Conservation (phyloP, 1,140 invertebrate genomes). For the Dendrolimus punctatus region DNA sequence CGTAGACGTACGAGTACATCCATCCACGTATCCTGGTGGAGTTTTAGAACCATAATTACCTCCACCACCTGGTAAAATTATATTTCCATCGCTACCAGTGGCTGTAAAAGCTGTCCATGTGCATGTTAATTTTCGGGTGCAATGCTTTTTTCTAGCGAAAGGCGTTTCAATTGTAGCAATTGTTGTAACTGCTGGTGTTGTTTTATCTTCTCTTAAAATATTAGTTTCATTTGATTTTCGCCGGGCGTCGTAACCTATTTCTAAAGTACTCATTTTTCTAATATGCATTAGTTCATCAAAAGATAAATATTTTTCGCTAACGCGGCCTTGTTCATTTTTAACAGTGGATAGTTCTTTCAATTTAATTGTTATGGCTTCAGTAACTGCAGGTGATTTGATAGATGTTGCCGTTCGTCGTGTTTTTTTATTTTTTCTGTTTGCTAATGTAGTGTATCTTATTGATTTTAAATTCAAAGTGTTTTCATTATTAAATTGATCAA, state of each 20-base stretch:
- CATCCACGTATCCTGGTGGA: slow-evolving; percentile 54
- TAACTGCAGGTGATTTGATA: slow-evolving; percentile 14
- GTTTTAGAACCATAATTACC: slow-evolving; percentile 32
- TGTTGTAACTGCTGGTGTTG: slow-evolving; percentile 9
- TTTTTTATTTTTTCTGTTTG: slow-evolving; percentile 28
- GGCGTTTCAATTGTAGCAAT: slow-evolving; percentile 31
- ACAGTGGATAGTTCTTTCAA: slow-evolving; percentile 9
- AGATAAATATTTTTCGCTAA: slow-evolving; percentile 59
- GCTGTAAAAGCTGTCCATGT: slow-evolving; percentile 45
- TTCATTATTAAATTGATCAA: slow-evolving; percentile 27
- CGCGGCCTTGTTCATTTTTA: slow-evolving; percentile 6
- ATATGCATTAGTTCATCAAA: slow-evolving; percentile 61
- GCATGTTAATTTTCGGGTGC: slow-evolving; percentile 55
- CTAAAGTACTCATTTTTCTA: slow-evolving; percentile 31
- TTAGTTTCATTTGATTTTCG: slow-evolving; percentile 17
- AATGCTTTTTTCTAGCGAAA: slow-evolving; percentile 42
- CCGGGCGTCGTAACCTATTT: slow-evolving; percentile 17
- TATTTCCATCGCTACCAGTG: slow-evolving; percentile 26
- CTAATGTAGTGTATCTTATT: slow-evolving; percentile 46
- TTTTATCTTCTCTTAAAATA: slow-evolving; percentile 10
- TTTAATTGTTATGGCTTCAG: slow-evolving; percentile 44
- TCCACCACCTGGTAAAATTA: slow-evolving; percentile 14
- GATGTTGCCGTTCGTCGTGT: slow-evolving; percentile 14
- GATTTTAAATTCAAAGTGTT: slow-evolving; percentile 31
- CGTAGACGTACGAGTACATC: slow-evolving; percentile 53